Evolutionary conservation across 2,113 vertebrate genomes (phyloP), one percentile per base, ranked within the genome.

Genomic region (Zosterops japonicus): DNA sequence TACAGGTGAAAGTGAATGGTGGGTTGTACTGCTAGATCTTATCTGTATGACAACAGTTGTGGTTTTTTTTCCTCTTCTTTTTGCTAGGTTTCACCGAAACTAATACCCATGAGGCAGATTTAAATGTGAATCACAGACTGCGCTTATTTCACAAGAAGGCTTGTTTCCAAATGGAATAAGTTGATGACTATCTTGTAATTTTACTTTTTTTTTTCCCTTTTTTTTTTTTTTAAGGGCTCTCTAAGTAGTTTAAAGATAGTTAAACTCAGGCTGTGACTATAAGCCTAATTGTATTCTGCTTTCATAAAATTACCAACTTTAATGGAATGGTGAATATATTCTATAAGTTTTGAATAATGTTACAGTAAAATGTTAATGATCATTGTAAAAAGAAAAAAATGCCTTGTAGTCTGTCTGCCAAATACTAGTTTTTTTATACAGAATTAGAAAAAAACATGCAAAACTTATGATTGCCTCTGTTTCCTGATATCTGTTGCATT

Each of bases 101-200:
- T 99, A 71, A 98, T 95, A 83, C 96, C 98, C 44, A 99, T 99
- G 98, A 98, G 97, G 95, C 99, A 99, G 96, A 98, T 99, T 90
- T 86, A 92, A 93, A 83, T 44, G 21, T 90, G 94, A 97, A 91
- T 71, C 80, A n/a, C 90, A 88, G 69, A 47, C 53, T 59, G 96
- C 55, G 75, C 74, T 80, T 86, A 69, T 94, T 61, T 74, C 53
- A 5, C 67, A 70, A 95, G 94, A 82, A 81, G 78, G 41, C 57
- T 93, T 95, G 76, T 92, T 90, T 95, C 78, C 72, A 95, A 41
- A 67, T 36, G 63, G 83, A 55, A 87, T 69, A 90, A 79, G 57
- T 78, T 21, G 22, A 69, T 90, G 47, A 55, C 75, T 83, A 52
- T 90, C 96, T 96, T 71, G 89, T 61, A 95, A 78, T 67, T 95